Percentiles rank a stretch among this genome's conserved stretches.
Conservation (phyloP, 2,888 invertebrate genomes). For the Melitaea athalia region DNA sequence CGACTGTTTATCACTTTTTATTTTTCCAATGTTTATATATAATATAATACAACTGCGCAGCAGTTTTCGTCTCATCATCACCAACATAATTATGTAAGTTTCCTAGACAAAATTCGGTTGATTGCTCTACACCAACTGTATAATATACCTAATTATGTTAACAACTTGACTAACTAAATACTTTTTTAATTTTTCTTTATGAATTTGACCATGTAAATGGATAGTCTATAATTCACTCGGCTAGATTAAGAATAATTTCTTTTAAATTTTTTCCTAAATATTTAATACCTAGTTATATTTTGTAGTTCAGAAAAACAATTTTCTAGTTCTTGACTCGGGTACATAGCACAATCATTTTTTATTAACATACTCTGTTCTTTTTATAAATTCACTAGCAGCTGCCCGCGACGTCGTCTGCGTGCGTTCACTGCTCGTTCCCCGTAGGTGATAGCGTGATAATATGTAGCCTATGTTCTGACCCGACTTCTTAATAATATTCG, state of each 20-base stretch:
- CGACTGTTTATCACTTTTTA: not conserved
- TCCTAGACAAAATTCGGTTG: no score
- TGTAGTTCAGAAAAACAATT: not conserved
- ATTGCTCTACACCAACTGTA: slow-evolving; percentile 7
- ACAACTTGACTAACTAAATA: not conserved
- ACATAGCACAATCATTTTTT: slow-evolving; percentile 4
- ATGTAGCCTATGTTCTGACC: no score
- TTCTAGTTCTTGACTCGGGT: not conserved
- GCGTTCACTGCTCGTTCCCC: no score
- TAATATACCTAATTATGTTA: not conserved
- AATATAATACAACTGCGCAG: slow-evolving; percentile 1
- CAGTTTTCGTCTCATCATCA: not conserved
- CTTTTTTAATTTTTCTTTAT: not conserved
- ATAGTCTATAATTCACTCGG: not conserved
- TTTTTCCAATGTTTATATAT: not conserved
- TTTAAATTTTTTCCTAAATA: not conserved
- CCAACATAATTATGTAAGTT: not conserved
- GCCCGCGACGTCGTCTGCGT: no score
- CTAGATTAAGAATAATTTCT: not conserved
- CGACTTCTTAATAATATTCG: no score
- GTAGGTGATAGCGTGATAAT: no score
- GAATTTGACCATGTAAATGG: not conserved
- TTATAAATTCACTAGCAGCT: not conserved
- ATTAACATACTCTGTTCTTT: not conserved
- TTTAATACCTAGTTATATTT: not conserved